Percentiles rank a stretch among this genome's conserved stretches.
Evolutionary conservation across 2,113 vertebrate species (phyloP).

Genomic region (Monopterus albus): DNA sequence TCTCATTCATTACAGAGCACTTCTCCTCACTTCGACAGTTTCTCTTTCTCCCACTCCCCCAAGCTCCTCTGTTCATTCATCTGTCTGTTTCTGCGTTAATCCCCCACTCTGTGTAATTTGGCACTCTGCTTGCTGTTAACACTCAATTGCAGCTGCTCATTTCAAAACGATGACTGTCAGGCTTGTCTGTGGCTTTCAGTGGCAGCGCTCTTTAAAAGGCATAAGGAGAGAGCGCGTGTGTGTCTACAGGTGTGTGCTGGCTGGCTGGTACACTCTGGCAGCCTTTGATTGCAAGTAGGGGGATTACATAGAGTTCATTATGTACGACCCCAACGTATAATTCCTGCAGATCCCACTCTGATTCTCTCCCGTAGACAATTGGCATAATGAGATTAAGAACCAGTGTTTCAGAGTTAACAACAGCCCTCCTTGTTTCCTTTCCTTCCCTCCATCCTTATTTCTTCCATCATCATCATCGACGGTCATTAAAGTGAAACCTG

Average conservation of each 20-base stretch:
- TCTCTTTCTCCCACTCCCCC: conserved; percentile 8
- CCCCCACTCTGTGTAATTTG: conserved; percentile 74
- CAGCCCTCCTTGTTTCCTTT: conserved; percentile 25
- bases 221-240: conserved; percentile 25
- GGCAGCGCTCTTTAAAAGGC: conserved; percentile 57
- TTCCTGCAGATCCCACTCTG: conserved; percentile 81
- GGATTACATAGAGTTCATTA: conserved; percentile 82
- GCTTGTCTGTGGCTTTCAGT: conserved; percentile 64
- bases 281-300: conserved; percentile 72
- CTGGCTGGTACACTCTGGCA: conserved; percentile 51
- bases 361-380: conserved; percentile 83
- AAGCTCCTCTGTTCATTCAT: conserved; percentile 68
- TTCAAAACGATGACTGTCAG: conserved; percentile 66
- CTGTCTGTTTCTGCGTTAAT: conserved; percentile 70
- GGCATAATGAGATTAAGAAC: conserved; percentile 81
- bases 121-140: conserved; percentile 66
- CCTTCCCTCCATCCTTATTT: conserved; percentile 33
- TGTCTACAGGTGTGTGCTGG: conserved; percentile 34
- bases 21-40: conserved; percentile 52
- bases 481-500: background rate
- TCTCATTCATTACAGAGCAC: conserved; percentile 65
- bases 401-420: conserved; percentile 57
- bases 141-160: conserved; percentile 73
- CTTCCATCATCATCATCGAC: conserved; percentile 25
- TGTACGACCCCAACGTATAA: conserved; percentile 76